phyloP scores from a whole-genome alignment of 2,797 vertebrate genomes.

The Tragelaphus eurycerus region DNA sequence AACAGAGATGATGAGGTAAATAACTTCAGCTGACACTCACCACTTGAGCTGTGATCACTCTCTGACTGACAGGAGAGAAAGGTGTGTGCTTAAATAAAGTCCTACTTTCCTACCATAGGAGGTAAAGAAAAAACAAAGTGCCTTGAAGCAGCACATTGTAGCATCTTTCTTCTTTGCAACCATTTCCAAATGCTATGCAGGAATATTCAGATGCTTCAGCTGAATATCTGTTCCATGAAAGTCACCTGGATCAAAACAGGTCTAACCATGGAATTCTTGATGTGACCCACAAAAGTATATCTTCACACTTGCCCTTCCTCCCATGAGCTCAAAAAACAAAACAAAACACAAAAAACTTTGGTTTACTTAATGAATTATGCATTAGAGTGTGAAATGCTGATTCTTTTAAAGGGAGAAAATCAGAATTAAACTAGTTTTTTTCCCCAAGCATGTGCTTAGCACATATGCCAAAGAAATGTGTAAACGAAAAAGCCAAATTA shows the following conservation, averaged over 20 bases:
- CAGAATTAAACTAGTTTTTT: conserved; percentile 48
- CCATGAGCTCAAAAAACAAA: neutral
- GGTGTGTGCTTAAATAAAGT: neutral
- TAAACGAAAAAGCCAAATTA: conserved; percentile 69
- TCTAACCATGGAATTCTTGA: neutral
- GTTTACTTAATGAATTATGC: conserved; percentile 60
- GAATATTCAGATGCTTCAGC: neutral
- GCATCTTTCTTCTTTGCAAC: neutral
- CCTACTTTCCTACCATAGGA: conserved; percentile 16
- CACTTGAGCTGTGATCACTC: neutral
- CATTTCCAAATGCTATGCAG: neutral
- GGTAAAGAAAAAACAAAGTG: neutral
- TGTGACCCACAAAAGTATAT: neutral
- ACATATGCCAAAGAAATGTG: conserved; percentile 68
- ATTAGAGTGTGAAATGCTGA: conserved; percentile 37
- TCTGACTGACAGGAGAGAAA: neutral
- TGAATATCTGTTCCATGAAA: neutral
- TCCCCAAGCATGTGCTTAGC: conserved; percentile 56
- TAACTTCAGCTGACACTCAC: neutral
- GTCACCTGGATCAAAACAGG: neutral
- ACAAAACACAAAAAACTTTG: neutral
- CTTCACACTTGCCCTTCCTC: neutral
- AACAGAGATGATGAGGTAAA: neutral
- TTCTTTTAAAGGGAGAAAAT: conserved; percentile 67
- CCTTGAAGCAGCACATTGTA: neutral